Evolutionary conservation across 2,888 invertebrate species (phyloP).

Genomic region (Spilarctia lutea): DNA sequence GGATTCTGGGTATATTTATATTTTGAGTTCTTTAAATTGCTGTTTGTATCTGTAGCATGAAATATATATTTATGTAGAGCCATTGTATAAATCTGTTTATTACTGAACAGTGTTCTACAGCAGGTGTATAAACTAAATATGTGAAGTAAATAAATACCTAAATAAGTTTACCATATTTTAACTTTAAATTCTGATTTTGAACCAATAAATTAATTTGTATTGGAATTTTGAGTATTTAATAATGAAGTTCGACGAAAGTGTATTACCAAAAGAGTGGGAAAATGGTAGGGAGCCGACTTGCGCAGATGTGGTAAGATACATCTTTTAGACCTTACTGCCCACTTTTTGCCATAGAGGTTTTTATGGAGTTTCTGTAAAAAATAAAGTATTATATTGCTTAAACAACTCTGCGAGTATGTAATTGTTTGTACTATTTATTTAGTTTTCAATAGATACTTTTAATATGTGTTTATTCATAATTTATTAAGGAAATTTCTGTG

Average conservation of each 20-base stretch:
- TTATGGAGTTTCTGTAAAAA: not conserved
- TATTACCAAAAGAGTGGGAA: slow-evolving; percentile 58
- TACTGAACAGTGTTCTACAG: not conserved
- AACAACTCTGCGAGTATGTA: too few species aligned
- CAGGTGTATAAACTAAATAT: not conserved
- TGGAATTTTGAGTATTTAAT: slow-evolving; percentile 9
- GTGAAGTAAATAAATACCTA: not conserved
- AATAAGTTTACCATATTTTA: not conserved
- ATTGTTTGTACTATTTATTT: not conserved
- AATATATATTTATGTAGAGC: not conserved
- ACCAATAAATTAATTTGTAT: not conserved
- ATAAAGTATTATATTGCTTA: too few species aligned
- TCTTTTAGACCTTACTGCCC: not conserved
- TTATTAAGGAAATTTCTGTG: not conserved
- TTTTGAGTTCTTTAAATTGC: not conserved
- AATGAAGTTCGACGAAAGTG: slow-evolving; percentile 66
- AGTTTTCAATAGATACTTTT: not conserved
- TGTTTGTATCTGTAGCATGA: not conserved
- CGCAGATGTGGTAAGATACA: slow-evolving; percentile 55
- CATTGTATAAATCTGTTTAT: not conserved
- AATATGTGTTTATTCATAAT: not conserved
- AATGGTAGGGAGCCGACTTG: slow-evolving; percentile 53
- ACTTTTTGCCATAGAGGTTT: not conserved
- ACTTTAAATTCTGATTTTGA: not conserved
- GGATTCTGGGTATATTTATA: not conserved